Base-by-base conservation (phyloP, 2,888 invertebrate genomes). In the Rhaphigaster nebulosa region DNA sequence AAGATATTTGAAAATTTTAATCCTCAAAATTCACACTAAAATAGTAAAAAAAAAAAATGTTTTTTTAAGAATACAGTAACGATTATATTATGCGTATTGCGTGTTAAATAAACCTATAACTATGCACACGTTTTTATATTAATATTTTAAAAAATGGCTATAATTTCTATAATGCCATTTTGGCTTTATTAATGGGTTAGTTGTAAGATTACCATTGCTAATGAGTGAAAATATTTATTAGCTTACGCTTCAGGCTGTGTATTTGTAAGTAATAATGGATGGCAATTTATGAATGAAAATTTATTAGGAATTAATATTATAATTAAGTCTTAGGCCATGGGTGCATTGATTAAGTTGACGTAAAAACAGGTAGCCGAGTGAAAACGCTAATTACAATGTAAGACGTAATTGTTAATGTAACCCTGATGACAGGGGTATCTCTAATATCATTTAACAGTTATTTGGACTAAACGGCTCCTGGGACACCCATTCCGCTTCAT, bases 331-430 rank as follows among this genome's bases (percentile, higher is more conserved):
- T 12, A 38, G 15, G 0, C 38, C 20, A 76, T 10, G 34, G 29
- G 2, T 34, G 38, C 29, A 76, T 38, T 20, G 38, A 76, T 38
- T 34, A 76, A 65, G 34, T 38, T 76, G 34, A 38, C 1, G 34
- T 76, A 76, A 76, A 84, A 50, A 45, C 84, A 84, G 84, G 84
- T 84, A 84, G 41, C 84, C 45, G 34, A n/a, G 84, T 20, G 70
- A 84, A 84, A 50, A 84, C 45, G 12, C n/a, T 84, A 84, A 84
- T 84, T 84, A 45, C 45, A n/a, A 84, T 76, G 84, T 84, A 45
- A 41, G 8, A 26, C 12, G 41, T 41, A 80, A 84, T 45, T 84
- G 45, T n/a, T 84, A 84, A 84, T 50, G 15, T 84, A 45, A 41
- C 5, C 45, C n/a, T 45, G 84, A 84, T 84, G 45, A 84, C 41